Percentiles rank a stretch among this genome's conserved stretches.
phyloP scores from a whole-genome alignment of 1,140 invertebrate species.

The Trichonephila clavata region DNA sequence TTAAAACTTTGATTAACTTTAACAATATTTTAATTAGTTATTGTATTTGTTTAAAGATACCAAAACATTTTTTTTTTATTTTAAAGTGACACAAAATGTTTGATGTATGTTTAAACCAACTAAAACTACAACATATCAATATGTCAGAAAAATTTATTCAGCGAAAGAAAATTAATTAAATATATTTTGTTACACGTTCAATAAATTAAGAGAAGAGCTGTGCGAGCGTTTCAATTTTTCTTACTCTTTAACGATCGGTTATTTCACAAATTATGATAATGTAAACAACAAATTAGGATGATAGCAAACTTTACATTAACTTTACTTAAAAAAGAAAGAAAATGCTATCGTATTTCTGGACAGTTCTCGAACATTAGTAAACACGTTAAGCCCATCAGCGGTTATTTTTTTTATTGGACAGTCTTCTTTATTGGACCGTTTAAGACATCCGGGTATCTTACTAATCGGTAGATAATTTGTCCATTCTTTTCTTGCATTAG shows the following conservation, averaged over 20 bases:
- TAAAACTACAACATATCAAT: too few species aligned
- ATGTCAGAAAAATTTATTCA: too few species aligned
- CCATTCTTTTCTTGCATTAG: neutral
- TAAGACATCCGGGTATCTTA: constrained; percentile 27
- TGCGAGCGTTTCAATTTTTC: neutral
- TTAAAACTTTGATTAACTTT: too few species aligned
- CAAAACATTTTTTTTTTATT: too few species aligned
- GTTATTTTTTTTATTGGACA: constrained; percentile 20
- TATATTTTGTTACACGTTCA: neutral
- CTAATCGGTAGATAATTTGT: constrained; percentile 64
- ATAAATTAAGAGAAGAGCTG: neutral
- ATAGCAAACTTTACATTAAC: neutral
- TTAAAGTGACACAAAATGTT: too few species aligned
- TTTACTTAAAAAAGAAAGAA: neutral
- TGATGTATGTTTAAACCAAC: too few species aligned
- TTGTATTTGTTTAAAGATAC: too few species aligned
- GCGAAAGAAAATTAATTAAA: neutral
- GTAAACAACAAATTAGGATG: neutral
- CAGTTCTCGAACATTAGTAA: neutral
- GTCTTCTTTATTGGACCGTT: constrained; percentile 13
- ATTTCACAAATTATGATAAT: neutral
- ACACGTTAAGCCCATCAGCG: constrained; percentile 16
- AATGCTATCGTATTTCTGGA: neutral
- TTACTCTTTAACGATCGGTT: neutral
- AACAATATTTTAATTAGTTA: too few species aligned